Conservation (phyloP, 2,113 vertebrate species). For the Dicentrarchus labrax region DNA sequence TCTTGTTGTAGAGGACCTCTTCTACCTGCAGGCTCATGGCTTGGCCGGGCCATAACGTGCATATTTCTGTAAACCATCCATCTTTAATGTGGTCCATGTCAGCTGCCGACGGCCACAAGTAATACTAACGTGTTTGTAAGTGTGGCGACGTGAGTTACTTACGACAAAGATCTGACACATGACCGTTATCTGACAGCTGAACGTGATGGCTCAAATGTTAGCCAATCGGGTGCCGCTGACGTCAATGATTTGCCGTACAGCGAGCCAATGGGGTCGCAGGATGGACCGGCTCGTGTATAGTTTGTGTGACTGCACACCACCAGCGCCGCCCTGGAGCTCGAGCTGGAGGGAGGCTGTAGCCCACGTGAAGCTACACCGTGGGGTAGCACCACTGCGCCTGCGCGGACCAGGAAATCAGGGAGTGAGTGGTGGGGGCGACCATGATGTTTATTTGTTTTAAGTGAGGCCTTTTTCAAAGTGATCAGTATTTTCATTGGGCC, state of each 20-base stretch:
- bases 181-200: conserved; percentile 8
- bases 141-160: conserved; percentile 44
- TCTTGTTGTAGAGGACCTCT: conserved; percentile 90
- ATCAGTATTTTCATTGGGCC: too few relatives aligned
- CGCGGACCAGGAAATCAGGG: background rate
- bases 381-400: background rate
- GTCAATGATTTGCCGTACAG: rapidly evolving
- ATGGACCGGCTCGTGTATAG: background rate
- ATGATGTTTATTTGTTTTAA: background rate
- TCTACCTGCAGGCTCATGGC: conserved; percentile 95
- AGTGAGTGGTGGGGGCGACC: background rate
- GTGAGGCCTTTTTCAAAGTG: background rate
- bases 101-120: conserved; percentile 9
- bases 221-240: conserved; percentile 40
- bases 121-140: conserved; percentile 48
- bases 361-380: conserved; percentile 9
- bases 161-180: conserved; percentile 35
- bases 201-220: background rate
- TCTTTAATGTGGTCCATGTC: conserved; percentile 88
- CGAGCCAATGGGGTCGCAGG: conserved; percentile 49
- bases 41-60: conserved; percentile 94
- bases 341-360: background rate
- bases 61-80: conserved; percentile 96
- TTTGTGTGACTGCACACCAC: conserved; percentile 61
- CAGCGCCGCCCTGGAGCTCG: background rate